A percentile compares a stretch with the other conserved stretches of the same genome.
Conservation (phyloP, 2,113 vertebrate species). For the Cololabis saira region DNA sequence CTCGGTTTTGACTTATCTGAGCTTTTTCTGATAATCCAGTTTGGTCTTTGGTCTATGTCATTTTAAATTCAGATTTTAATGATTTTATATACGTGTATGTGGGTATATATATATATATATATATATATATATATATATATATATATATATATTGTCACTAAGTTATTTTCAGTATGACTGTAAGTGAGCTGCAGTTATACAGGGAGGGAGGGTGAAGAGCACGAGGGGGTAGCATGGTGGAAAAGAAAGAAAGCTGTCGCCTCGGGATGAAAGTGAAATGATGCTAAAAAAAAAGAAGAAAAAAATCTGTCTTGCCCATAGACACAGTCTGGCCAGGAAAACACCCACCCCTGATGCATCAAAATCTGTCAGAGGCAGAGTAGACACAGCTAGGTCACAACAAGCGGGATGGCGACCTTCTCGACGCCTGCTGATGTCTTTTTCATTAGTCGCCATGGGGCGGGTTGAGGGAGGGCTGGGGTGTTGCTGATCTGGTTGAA, state of each 20-base stretch:
- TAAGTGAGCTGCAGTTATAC: slow-evolving; percentile 32
- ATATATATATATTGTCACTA: too few relatives aligned
- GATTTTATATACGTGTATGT: too few relatives aligned
- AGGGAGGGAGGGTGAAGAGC: slow-evolving; percentile 12
- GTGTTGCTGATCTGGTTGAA: slow-evolving; percentile 44
- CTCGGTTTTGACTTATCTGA: too few relatives aligned
- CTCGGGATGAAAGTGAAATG: slow-evolving; percentile 51
- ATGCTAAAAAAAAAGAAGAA: slow-evolving; percentile 18
- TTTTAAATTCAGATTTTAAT: too few relatives aligned
- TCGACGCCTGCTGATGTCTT: slow-evolving; percentile 72
- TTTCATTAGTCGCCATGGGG: slow-evolving; percentile 69
- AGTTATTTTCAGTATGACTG: slow-evolving; percentile 21
- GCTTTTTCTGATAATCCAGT: too few relatives aligned
- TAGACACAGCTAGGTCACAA: slow-evolving; percentile 54
- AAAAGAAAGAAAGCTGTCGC: slow-evolving; percentile 57
- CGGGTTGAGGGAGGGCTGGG: slow-evolving; percentile 25
- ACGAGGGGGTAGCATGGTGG: slow-evolving; percentile 15
- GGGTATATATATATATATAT: too few relatives aligned
- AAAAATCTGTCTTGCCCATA: slow-evolving; percentile 44
- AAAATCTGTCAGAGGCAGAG: slow-evolving; percentile 70
- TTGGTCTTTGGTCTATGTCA: too few relatives aligned
- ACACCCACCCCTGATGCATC: slow-evolving; percentile 74
- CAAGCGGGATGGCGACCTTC: slow-evolving; percentile 59
- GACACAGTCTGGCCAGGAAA: slow-evolving; percentile 43
- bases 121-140: too few relatives aligned